phyloP scores from a whole-genome alignment of 2,113 vertebrate species.

The Loxodonta africana region DNA sequence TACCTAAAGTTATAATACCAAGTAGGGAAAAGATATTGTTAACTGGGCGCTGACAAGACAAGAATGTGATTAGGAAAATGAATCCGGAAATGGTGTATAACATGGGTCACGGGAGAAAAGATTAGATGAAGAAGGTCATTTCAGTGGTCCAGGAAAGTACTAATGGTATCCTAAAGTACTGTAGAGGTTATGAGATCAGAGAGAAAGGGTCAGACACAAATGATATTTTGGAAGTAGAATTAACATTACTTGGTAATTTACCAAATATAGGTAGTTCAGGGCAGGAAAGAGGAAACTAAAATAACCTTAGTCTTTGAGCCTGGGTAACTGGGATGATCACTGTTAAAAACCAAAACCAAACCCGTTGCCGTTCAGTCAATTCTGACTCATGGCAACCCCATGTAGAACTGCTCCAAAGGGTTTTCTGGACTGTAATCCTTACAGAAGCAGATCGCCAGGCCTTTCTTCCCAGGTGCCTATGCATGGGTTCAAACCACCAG shows the following conservation, averaged over 20 bases:
- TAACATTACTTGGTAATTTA: constrained; percentile 8
- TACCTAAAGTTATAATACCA: neutral
- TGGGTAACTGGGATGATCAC: neutral
- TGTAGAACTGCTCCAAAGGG: neutral
- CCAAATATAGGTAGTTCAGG: neutral
- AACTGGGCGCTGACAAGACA: neutral
- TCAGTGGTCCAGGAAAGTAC: neutral
- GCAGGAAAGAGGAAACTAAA: neutral
- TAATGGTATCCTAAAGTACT: constrained; percentile 16
- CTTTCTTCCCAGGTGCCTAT: neutral
- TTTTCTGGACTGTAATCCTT: neutral
- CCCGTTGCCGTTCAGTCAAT: neutral
- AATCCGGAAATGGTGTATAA: neutral
- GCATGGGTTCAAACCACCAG: neutral
- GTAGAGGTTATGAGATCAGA: neutral
- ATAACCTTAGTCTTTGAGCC: neutral
- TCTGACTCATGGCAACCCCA: neutral
- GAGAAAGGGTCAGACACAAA: neutral
- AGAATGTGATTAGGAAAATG: neutral
- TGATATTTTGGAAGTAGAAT: constrained; percentile 28
- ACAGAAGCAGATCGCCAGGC: neutral
- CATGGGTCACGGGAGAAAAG: neutral
- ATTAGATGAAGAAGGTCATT: neutral
- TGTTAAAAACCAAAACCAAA: too few species aligned
- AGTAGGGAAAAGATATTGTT: neutral